Percentiles rank a stretch among this genome's conserved stretches.
phyloP scores from a whole-genome alignment of 2,888 invertebrate genomes.

The Beris chalybata region DNA sequence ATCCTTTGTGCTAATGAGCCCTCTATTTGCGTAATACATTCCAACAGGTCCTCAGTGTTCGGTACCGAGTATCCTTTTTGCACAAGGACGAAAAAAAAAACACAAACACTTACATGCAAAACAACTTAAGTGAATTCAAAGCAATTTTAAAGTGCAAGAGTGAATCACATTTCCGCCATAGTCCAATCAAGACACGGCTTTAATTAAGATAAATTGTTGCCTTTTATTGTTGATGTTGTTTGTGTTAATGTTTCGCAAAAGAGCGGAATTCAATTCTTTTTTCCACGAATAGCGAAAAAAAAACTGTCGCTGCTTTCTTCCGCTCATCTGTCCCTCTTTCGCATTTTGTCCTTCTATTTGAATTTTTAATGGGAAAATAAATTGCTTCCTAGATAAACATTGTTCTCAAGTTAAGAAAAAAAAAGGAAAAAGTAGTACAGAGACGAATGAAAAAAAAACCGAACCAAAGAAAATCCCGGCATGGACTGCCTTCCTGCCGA shows the following conservation, averaged over 20 bases:
- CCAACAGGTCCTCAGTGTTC: too few species aligned
- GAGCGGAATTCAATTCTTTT: background rate
- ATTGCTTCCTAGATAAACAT: conserved; percentile 35
- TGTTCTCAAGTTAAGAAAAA: conserved; percentile 20
- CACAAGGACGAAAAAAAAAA: too few species aligned
- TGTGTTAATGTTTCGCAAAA: conserved; percentile 12
- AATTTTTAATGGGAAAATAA: conserved; percentile 35
- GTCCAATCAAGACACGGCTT: background rate
- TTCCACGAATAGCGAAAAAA: too few species aligned
- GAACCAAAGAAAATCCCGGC: background rate
- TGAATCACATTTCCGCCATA: too few species aligned
- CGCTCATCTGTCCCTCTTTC: conserved; percentile 3
- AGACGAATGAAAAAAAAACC: background rate
- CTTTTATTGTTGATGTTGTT: conserved; percentile 16
- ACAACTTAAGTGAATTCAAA: too few species aligned
- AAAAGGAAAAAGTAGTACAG: conserved; percentile 16
- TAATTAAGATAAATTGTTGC: conserved; percentile 27
- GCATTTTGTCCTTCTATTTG: conserved; percentile 26
- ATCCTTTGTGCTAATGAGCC: too few species aligned
- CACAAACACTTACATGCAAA: too few species aligned
- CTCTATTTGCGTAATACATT: too few species aligned
- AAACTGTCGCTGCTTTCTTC: background rate
- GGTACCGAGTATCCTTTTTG: too few species aligned
- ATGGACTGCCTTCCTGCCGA: conserved; percentile 10
- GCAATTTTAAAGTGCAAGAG: too few species aligned